Conservation (phyloP, 2,113 vertebrate genomes). For the Rhinoptilus africanus region DNA sequence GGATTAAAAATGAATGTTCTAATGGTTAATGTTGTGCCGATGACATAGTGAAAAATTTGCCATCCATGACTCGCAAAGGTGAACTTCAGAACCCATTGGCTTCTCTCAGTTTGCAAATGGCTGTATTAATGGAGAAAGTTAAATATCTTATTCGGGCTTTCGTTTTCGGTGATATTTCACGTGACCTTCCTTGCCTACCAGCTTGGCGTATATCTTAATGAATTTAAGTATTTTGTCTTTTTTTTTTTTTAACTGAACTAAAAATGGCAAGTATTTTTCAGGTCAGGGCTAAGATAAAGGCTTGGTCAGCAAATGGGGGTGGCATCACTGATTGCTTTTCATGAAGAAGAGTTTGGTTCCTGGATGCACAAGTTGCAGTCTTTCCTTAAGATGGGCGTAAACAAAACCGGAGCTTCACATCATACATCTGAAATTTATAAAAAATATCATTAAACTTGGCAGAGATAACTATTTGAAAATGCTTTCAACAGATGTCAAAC, state of each 20-base stretch:
- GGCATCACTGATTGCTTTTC: neutral
- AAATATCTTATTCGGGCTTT: neutral
- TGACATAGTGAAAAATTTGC: slow-evolving; percentile 26
- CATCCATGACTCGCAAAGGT: slow-evolving; percentile 48
- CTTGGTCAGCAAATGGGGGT: neutral
- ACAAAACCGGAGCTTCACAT: neutral
- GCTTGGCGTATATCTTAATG: neutral
- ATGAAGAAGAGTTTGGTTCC: neutral
- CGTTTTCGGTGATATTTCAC: slow-evolving; percentile 10
- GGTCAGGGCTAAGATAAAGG: neutral
- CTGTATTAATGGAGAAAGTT: slow-evolving; percentile 12
- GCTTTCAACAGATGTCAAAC: neutral
- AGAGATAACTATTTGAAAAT: neutral
- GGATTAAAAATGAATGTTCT: neutral
- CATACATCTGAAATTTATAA: neutral
- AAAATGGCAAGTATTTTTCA: neutral
- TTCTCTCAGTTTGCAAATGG: slow-evolving; percentile 5
- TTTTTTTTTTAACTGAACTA: neutral
- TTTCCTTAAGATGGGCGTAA: neutral
- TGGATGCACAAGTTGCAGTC: neutral
- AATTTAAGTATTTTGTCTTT: neutral
- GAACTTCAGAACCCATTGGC: slow-evolving; percentile 27
- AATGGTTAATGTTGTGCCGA: neutral
- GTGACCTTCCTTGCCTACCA: neutral
- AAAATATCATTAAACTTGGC: neutral